Evolutionary conservation across 2,113 vertebrate species (phyloP).

Genomic region (Hiodon tergisus): DNA sequence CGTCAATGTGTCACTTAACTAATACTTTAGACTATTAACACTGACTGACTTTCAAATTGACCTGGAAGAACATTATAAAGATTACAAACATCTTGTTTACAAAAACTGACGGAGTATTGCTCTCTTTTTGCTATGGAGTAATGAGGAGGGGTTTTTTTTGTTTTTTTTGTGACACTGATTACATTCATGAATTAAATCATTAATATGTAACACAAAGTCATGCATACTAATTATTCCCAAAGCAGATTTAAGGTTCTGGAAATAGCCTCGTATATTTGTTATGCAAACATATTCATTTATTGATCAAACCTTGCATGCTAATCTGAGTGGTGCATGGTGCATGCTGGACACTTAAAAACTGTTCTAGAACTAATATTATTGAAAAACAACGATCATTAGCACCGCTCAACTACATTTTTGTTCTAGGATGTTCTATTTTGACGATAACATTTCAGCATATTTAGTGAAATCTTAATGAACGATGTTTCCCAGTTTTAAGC

Average conservation of each 20-base stretch:
- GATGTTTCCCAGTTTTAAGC: too few relatives aligned
- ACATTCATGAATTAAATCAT: not conserved
- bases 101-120: too few relatives aligned
- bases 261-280: constrained; percentile 2
- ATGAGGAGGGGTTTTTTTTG: not conserved
- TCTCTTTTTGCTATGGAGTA: not conserved
- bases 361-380: too few relatives aligned
- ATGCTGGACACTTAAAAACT: too few relatives aligned
- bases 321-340: too few relatives aligned
- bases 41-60: not conserved
- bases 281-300: not conserved
- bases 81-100: not conserved
- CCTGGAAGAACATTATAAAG: not conserved
- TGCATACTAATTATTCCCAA: constrained; percentile 13
- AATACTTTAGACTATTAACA: not conserved
- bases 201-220: not conserved
- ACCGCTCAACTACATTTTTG: too few relatives aligned
- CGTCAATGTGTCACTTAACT: not conserved
- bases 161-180: not conserved
- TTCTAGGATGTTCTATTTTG: too few relatives aligned
- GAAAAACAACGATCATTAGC: too few relatives aligned
- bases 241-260: not conserved
- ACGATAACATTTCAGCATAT: too few relatives aligned
- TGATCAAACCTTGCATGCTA: not conserved
- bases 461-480: too few relatives aligned